Percentiles rank a stretch among this genome's conserved stretches.
phyloP scores from a whole-genome alignment of 1,140 invertebrate species.

The Drosophila erecta region DNA sequence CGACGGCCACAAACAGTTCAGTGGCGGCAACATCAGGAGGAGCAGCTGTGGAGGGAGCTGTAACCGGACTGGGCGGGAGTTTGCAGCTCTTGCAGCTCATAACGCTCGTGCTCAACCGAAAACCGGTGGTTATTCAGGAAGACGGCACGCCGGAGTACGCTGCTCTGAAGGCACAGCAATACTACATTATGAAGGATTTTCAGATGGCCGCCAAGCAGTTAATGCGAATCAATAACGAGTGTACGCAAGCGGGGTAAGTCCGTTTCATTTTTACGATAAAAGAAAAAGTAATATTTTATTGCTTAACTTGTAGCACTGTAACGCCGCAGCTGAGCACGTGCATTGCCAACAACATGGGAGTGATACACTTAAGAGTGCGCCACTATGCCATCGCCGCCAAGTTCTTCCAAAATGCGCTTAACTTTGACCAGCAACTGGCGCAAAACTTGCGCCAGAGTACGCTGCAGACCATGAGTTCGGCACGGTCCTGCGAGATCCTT shows the following conservation, averaged over 20 bases:
- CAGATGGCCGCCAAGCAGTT: slow-evolving; percentile 86
- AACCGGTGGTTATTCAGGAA: slow-evolving; percentile 85
- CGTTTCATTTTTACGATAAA: neutral
- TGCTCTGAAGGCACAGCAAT: slow-evolving; percentile 86
- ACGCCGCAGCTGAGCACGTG: slow-evolving; percentile 89
- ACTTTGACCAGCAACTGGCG: slow-evolving; percentile 90
- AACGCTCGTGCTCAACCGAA: slow-evolving; percentile 85
- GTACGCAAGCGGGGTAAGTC: slow-evolving; percentile 57
- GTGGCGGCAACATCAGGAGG: slow-evolving; percentile 44
- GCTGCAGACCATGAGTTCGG: slow-evolving; percentile 80
- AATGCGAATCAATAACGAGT: slow-evolving; percentile 84
- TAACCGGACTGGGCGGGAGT: slow-evolving; percentile 53
- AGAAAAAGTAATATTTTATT: neutral
- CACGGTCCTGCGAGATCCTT: slow-evolving; percentile 92
- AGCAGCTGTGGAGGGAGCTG: slow-evolving; percentile 61
- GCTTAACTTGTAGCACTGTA: slow-evolving; percentile 84
- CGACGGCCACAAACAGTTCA: slow-evolving; percentile 35
- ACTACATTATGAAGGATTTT: slow-evolving; percentile 86
- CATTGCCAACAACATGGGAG: slow-evolving; percentile 95
- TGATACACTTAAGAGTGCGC: slow-evolving; percentile 93
- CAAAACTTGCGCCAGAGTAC: slow-evolving; percentile 81
- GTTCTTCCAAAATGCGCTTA: slow-evolving; percentile 93
- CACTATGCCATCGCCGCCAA: slow-evolving; percentile 94
- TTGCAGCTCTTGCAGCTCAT: slow-evolving; percentile 85
- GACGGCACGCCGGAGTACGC: slow-evolving; percentile 81